phyloP scores from a whole-genome alignment of 2,113 vertebrate species.

The Rhinoderma darwinii region DNA sequence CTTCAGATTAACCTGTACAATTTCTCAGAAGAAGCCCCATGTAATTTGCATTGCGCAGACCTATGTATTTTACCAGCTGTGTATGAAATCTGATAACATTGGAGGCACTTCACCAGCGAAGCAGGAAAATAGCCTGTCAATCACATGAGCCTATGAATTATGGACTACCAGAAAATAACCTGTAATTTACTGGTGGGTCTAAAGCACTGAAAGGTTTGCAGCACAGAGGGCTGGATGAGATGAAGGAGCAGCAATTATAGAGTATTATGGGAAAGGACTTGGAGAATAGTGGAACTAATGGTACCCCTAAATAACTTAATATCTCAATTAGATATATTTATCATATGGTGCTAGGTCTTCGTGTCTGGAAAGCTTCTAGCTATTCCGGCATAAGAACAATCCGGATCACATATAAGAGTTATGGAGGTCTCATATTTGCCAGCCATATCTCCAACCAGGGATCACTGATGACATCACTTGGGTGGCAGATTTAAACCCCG shows the following conservation, averaged over 20 bases:
- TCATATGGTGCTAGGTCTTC: no score
- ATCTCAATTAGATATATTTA: no score
- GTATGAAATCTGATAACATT: constrained; percentile 44
- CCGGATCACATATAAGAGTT: no score
- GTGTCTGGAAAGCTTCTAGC: no score
- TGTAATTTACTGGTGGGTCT: constrained; percentile 25
- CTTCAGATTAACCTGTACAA: constrained; percentile 39
- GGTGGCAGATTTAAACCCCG: no score
- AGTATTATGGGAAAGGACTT: not conserved
- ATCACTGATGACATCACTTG: no score
- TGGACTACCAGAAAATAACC: constrained; percentile 13
- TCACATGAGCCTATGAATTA: constrained; percentile 27
- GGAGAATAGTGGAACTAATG: not conserved
- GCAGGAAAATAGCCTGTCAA: constrained; percentile 25
- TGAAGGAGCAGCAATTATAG: not conserved
- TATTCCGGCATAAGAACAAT: no score
- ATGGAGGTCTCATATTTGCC: no score
- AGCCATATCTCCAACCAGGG: no score
- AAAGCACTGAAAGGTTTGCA: not conserved
- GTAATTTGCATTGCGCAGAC: constrained; percentile 24
- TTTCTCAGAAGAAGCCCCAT: constrained; percentile 9
- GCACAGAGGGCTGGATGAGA: not conserved
- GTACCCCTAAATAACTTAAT: not conserved
- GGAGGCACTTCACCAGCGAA: constrained; percentile 6
- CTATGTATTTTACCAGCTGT: constrained; percentile 29